Percentiles rank a stretch among this genome's conserved stretches.
Conservation (phyloP, 2,113 vertebrate genomes). For the Pungitius pungitius region DNA sequence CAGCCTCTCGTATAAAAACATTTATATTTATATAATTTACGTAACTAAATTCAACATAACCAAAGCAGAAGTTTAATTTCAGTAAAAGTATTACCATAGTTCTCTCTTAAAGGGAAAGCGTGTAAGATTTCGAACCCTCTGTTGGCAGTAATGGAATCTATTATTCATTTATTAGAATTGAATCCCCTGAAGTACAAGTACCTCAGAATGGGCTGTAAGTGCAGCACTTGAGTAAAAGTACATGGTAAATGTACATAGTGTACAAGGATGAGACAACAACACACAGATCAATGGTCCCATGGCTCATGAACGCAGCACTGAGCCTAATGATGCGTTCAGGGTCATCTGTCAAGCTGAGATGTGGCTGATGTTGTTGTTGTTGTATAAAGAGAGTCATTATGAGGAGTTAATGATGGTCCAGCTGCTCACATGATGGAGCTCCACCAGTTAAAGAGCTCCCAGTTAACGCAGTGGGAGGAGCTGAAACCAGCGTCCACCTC, state of each 20-base stretch:
- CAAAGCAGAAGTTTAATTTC: background rate
- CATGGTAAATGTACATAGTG: too few relatives aligned
- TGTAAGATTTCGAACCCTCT: too few relatives aligned
- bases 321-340: slow-evolving; percentile 41
- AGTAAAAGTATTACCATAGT: background rate
- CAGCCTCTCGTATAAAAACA: too few relatives aligned
- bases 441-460: background rate
- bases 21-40: too few relatives aligned
- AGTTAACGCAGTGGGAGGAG: background rate
- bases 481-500: background rate
- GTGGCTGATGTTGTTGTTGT: background rate
- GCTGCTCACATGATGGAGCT: slow-evolving; percentile 21
- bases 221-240: background rate
- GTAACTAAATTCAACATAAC: background rate
- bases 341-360: slow-evolving; percentile 21
- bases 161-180: too few relatives aligned
- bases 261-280: slow-evolving; percentile 27
- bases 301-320: slow-evolving; percentile 14
- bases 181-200: background rate
- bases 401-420: slow-evolving; percentile 11
- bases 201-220: background rate
- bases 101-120: too few relatives aligned
- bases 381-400: slow-evolving; percentile 4
- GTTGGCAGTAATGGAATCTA: background rate
- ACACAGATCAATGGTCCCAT: slow-evolving; percentile 11